A percentile compares a stretch with the other conserved stretches of the same genome.
Conservation (phyloP, 2,797 vertebrate species). For the Fistularia commersonii region DNA sequence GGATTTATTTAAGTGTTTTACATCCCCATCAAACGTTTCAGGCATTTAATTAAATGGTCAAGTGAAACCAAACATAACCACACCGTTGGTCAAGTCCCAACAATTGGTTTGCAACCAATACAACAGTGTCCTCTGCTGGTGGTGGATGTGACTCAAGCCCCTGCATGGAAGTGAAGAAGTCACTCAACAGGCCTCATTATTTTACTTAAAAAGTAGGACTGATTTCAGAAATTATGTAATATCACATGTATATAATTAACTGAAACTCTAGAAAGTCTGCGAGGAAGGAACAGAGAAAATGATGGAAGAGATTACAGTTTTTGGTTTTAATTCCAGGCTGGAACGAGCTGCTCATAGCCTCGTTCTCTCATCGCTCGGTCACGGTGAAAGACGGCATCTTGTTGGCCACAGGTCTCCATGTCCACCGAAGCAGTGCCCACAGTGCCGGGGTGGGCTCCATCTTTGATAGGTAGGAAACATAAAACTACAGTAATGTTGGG, state of each 20-base stretch:
- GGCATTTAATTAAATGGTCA: slow-evolving; percentile 46
- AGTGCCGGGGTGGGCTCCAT: slow-evolving; percentile 95
- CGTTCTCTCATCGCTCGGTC: slow-evolving; percentile 94
- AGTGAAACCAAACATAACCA: slow-evolving; percentile 52
- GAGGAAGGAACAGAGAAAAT: too few species aligned
- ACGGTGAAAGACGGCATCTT: slow-evolving; percentile 94
- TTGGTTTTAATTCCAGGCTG: slow-evolving; percentile 68
- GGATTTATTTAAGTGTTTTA: slow-evolving; percentile 38
- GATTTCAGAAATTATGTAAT: too few species aligned
- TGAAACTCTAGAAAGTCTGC: too few species aligned
- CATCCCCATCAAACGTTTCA: slow-evolving; percentile 31
- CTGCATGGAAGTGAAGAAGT: not conserved
- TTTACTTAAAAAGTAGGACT: not conserved
- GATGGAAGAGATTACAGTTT: not conserved
- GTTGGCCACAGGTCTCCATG: slow-evolving; percentile 90
- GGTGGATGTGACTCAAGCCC: slow-evolving; percentile 21
- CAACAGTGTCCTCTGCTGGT: slow-evolving; percentile 59
- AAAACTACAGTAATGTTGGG: not conserved
- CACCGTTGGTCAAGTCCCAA: slow-evolving; percentile 34
- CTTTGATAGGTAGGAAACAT: slow-evolving; percentile 84
- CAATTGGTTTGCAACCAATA: slow-evolving; percentile 7
- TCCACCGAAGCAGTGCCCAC: slow-evolving; percentile 94
- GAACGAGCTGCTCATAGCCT: slow-evolving; percentile 96
- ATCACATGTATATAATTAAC: too few species aligned
- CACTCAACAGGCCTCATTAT: not conserved